Conservation (phyloP, 2,113 vertebrate species). For the Panurus biarmicus region DNA sequence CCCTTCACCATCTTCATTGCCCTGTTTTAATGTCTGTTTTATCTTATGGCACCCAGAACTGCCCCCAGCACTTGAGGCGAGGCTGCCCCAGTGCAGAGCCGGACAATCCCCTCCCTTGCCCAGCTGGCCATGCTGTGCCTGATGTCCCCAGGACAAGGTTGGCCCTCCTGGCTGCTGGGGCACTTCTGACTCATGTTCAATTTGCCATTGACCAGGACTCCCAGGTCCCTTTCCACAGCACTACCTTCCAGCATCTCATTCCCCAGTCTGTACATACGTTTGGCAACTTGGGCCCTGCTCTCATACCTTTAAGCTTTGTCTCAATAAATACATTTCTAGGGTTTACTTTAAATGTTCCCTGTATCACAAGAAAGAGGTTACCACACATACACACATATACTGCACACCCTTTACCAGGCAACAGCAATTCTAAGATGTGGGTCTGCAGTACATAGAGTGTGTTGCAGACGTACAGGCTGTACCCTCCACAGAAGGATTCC, state of each 20-base stretch:
- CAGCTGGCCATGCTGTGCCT: rapidly evolving
- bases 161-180: not conserved
- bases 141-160: rapidly evolving
- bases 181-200: rapidly evolving
- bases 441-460: not conserved
- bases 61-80: not conserved
- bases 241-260: not conserved
- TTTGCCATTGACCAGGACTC: rapidly evolving
- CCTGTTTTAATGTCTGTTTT: not conserved
- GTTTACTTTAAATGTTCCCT: not conserved
- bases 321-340: not conserved
- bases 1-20: not conserved
- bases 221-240: not conserved
- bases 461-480: not conserved
- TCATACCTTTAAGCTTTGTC: not conserved
- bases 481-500: not conserved
- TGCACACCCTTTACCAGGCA: not conserved
- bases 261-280: not conserved
- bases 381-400: too few relatives aligned
- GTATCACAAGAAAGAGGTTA: not conserved
- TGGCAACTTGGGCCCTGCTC: not conserved
- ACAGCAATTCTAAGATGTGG: not conserved
- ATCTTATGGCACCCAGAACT: not conserved
- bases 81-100: rapidly evolving
- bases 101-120: not conserved